Evolutionary conservation across 2,888 invertebrate species (phyloP).

Genomic region (Idaea aversata): DNA sequence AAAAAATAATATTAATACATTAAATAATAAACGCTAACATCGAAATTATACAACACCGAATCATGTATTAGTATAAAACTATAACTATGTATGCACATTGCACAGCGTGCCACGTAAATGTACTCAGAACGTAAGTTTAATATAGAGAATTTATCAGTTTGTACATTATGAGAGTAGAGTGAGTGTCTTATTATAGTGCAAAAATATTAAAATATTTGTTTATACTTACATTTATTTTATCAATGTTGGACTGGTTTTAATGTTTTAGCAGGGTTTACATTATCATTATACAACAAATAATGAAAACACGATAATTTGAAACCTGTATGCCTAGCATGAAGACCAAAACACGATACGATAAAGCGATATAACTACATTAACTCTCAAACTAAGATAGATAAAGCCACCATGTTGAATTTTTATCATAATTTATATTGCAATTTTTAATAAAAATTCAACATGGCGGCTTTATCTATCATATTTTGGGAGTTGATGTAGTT

Average conservation of each 20-base stretch:
- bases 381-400: no score
- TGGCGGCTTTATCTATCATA: no score
- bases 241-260: slow-evolving; percentile 11
- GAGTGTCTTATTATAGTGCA: slow-evolving; percentile 40
- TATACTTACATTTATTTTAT: slow-evolving; percentile 17
- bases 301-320: background rate
- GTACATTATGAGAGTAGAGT: slow-evolving; percentile 49
- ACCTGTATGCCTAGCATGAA: background rate
- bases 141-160: slow-evolving; percentile 42
- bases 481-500: no score
- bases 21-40: slow-evolving; percentile 40
- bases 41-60: slow-evolving; percentile 59
- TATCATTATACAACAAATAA: slow-evolving; percentile 2
- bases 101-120: slow-evolving; percentile 12
- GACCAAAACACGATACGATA: no score
- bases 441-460: no score
- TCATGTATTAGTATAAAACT: slow-evolving; percentile 32
- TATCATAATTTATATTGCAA: no score
- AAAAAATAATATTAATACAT: slow-evolving; percentile 41
- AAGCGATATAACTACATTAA: no score
- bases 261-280: slow-evolving; percentile 6
- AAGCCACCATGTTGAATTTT: no score
- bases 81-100: slow-evolving; percentile 31
- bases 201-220: slow-evolving; percentile 40
- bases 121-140: slow-evolving; percentile 15